Evolutionary conservation across 2,888 invertebrate species (phyloP).

Genomic region (Cheilosia vulpina): DNA sequence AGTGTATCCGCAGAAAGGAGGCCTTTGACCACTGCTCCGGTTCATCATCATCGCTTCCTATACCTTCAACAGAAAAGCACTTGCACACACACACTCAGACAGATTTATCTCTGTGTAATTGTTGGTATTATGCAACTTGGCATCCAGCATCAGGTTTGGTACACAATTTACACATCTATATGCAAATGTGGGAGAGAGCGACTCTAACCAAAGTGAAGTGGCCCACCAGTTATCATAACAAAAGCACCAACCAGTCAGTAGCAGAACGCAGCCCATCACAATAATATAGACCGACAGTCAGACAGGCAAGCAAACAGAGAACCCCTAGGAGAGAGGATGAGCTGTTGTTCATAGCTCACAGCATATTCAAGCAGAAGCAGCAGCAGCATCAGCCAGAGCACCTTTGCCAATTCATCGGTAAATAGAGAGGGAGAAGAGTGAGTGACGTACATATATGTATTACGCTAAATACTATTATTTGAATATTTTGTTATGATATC

Average conservation of each 20-base stretch:
- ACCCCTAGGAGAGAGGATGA: slow-evolving; percentile 29
- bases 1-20: slow-evolving; percentile 23
- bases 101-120: slow-evolving; percentile 40
- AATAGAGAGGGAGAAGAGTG: slow-evolving; percentile 51
- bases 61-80: slow-evolving; percentile 30
- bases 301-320: slow-evolving; percentile 10
- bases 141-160: slow-evolving; percentile 67
- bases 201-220: slow-evolving; percentile 24
- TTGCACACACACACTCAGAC: slow-evolving; percentile 24
- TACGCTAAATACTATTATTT: slow-evolving; percentile 48
- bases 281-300: slow-evolving; percentile 4
- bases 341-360: slow-evolving; percentile 10
- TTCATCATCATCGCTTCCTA: slow-evolving; percentile 25
- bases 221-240: slow-evolving; percentile 8
- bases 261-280: slow-evolving; percentile 36
- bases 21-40: slow-evolving; percentile 31
- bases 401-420: slow-evolving; percentile 55
- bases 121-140: slow-evolving; percentile 64
- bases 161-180: slow-evolving; percentile 59
- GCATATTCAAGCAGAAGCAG: slow-evolving; percentile 13
- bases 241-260: slow-evolving; percentile 14
- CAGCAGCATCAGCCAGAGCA: slow-evolving; percentile 9
- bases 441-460: slow-evolving; percentile 31
- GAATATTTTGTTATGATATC: slow-evolving; percentile 43
- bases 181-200: slow-evolving; percentile 26